A percentile compares a stretch with the other conserved stretches of the same genome.
These are phyloP conservation scores for Muntiacus reevesi DNA, from an alignment of 2,113 vertebrate species.

Conservation along the genomic window DNA sequence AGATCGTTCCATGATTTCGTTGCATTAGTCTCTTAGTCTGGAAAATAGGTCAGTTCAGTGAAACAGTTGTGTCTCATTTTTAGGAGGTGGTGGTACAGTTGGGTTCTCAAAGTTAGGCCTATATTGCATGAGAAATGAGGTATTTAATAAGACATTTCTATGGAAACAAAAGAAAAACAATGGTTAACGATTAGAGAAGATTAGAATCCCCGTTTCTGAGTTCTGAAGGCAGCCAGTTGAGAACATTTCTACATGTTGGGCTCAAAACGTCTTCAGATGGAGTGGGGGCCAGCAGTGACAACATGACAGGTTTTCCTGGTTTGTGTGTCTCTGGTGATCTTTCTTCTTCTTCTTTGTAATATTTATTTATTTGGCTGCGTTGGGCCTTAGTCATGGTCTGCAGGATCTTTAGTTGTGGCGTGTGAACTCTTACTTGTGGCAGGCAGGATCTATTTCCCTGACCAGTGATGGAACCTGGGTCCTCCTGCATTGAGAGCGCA, in stretches of 20 bases:
- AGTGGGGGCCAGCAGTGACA: neutral
- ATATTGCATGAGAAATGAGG: neutral
- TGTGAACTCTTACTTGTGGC: neutral
- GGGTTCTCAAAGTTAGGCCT: neutral
- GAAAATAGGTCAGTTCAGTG: neutral
- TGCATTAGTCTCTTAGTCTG: neutral
- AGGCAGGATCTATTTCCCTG: neutral
- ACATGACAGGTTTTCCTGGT: neutral
- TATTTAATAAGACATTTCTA: neutral
- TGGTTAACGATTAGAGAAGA: neutral
- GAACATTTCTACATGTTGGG: neutral
- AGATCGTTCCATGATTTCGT: neutral
- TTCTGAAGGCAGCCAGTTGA: neutral
- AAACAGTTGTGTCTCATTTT: neutral
- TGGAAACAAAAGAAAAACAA: neutral
- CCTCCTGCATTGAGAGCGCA: fast-evolving
- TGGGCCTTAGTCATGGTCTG: neutral
- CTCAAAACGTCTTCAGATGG: neutral
- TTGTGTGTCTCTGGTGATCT: neutral
- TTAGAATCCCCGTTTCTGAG: neutral
- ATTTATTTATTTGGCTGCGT: neutral
- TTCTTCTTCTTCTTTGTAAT: neutral
- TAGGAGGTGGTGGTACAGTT: neutral
- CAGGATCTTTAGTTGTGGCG: neutral
- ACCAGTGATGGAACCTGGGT: neutral